Conservation (phyloP, 2,113 vertebrate species). For the Phainopepla nitens region DNA sequence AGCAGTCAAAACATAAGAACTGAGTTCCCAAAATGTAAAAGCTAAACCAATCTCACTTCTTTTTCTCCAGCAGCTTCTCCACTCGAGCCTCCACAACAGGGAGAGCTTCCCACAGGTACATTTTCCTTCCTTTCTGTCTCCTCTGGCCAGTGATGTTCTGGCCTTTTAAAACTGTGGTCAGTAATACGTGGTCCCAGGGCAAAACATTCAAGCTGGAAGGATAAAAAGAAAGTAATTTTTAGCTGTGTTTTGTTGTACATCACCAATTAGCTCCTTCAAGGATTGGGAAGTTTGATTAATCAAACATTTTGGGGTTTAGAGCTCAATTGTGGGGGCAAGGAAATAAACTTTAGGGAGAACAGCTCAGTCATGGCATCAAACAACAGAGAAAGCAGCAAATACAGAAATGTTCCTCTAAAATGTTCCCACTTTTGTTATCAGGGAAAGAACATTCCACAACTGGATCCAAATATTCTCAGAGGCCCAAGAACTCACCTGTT, state of each 20-base stretch:
- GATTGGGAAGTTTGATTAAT: not conserved
- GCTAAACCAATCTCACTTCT: conserved; percentile 54
- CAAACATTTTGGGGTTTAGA: not conserved
- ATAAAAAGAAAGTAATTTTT: not conserved
- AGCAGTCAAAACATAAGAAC: fast-evolving
- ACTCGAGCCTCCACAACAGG: conserved; percentile 73
- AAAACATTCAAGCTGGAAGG: conserved; percentile 70
- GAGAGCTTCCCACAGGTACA: conserved; percentile 66
- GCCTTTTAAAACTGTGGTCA: conserved; percentile 79
- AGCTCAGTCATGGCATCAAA: not conserved
- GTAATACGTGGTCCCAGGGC: conserved; percentile 77
- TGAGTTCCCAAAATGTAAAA: not conserved
- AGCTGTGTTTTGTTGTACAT: not conserved
- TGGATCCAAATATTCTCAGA: not conserved
- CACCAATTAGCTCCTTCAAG: not conserved
- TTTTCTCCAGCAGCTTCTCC: conserved; percentile 60
- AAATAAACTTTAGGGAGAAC: not conserved
- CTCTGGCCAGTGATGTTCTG: conserved; percentile 77
- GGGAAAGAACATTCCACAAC: not conserved
- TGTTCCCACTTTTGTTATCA: not conserved
- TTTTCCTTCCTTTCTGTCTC: conserved; percentile 70
- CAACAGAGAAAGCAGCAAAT: not conserved
- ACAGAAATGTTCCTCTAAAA: not conserved
- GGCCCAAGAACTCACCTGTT: conserved; percentile 59
- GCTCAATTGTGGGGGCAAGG: not conserved